Evolutionary conservation across 2,888 invertebrate species (phyloP).

Genomic region (Harpalus rufipes): DNA sequence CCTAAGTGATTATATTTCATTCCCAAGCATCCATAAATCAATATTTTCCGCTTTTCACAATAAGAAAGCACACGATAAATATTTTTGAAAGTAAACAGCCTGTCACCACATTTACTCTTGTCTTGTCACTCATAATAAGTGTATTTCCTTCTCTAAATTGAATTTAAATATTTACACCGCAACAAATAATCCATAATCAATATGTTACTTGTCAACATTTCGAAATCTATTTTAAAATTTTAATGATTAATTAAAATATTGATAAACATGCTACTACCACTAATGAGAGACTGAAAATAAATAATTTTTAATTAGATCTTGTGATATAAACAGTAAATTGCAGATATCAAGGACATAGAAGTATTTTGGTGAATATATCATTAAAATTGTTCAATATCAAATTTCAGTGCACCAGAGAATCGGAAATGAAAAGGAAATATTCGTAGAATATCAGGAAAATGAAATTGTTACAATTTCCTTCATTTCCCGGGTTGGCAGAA

Average conservation of each 20-base stretch:
- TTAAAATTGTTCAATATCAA: not conserved
- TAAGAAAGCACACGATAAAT: not conserved
- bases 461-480: not conserved
- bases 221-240: not conserved
- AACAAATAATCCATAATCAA: not conserved
- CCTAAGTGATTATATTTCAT: not conserved
- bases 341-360: not conserved
- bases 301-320: constrained; percentile 1
- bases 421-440: constrained; percentile 2
- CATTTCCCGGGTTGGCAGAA: not conserved
- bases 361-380: not conserved
- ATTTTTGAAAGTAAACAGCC: not conserved
- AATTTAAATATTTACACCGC: not conserved
- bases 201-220: not conserved
- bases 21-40: not conserved
- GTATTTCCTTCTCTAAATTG: not conserved
- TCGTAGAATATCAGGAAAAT: not conserved
- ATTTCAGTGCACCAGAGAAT: not conserved
- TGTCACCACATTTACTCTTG: not conserved
- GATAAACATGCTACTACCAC: not conserved
- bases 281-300: not conserved
- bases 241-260: constrained; percentile 2
- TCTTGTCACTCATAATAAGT: not conserved
- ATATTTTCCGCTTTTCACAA: not conserved
- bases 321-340: not conserved